Base-by-base conservation (phyloP, 2,888 invertebrate species). In the Spialia ferax region DNA sequence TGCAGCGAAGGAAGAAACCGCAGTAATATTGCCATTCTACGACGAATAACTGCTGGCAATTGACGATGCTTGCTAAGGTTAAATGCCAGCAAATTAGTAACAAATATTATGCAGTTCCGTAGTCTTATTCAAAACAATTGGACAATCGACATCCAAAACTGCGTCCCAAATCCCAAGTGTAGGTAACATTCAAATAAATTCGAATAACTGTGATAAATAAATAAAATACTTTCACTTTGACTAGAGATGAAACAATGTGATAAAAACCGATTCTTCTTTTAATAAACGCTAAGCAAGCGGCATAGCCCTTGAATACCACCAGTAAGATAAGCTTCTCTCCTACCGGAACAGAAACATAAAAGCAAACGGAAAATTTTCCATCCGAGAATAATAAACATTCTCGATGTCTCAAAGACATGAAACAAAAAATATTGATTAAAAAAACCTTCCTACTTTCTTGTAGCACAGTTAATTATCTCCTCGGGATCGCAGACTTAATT, bases 401-500 rank as follows among this genome's bases (percentile, higher is more conserved):
- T 13, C 57, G 23, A 20, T 60, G 23, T 60, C 59, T 26, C 59
- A 22, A 26, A 22, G 45, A 60, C 26, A 57, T 13, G 13, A 48
- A 42, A 63, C 23, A 60, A 64, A 45, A 54, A 20, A 56, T 42
- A 50, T 57, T 42, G 35, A 78, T 74, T 79, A 79, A 78, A 77
- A 75, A 79, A 76, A 79, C 73, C 73, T 77, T 69, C 69, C 72
- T 77, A 79, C 74, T 81, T 77, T 77, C 81, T 83, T 79, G 79
- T 82, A 79, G 75, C 78, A 80, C 84, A 81, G 74, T 87, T 85
- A 82, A 87, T 88, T 87, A 89, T 83, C 83, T 83, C 79, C 72
- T 78, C 71, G 73, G 78, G 78, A 83, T 79, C 80, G 77, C 71
- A 69, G 78, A 81, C 81, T 84, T 84, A 81, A 86, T 86, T 83